Percentiles rank a stretch among this genome's conserved stretches.
Evolutionary conservation across 2,888 invertebrate genomes (phyloP).

Genomic region (Tinea pellionella): DNA sequence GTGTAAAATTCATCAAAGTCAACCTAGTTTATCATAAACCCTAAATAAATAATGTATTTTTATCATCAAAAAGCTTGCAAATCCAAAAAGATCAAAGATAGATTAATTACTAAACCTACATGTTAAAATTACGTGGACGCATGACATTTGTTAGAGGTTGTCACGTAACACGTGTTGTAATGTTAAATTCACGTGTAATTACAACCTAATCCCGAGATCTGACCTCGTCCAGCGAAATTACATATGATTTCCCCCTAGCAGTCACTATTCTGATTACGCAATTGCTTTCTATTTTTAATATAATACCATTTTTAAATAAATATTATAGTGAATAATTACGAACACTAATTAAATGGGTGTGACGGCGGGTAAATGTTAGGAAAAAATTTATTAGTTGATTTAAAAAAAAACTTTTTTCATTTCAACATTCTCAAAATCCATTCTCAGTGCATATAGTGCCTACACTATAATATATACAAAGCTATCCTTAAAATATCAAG

Average conservation of each 20-base stretch:
- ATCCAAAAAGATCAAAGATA: background rate
- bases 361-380: too few species aligned
- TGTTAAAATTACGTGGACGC: background rate
- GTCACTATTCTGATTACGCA: background rate
- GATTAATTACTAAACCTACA: background rate
- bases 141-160: background rate
- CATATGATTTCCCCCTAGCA: background rate
- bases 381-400: too few species aligned
- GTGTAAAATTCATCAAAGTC: background rate
- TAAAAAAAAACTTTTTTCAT: background rate
- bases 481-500: too few species aligned
- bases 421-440: too few species aligned
- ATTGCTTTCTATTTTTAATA: background rate
- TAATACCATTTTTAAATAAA: background rate
- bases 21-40: background rate
- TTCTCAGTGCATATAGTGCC: too few species aligned
- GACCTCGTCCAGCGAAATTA: conserved; percentile 12
- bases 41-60: background rate
- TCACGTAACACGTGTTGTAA: conserved; percentile 24
- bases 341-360: too few species aligned
- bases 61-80: background rate
- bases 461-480: too few species aligned
- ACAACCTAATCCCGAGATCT: conserved; percentile 20
- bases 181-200: conserved; percentile 45
- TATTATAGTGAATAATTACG: background rate